Evolutionary conservation across 2,888 invertebrate genomes (phyloP).

Genomic region (Melipona bicolor): DNA sequence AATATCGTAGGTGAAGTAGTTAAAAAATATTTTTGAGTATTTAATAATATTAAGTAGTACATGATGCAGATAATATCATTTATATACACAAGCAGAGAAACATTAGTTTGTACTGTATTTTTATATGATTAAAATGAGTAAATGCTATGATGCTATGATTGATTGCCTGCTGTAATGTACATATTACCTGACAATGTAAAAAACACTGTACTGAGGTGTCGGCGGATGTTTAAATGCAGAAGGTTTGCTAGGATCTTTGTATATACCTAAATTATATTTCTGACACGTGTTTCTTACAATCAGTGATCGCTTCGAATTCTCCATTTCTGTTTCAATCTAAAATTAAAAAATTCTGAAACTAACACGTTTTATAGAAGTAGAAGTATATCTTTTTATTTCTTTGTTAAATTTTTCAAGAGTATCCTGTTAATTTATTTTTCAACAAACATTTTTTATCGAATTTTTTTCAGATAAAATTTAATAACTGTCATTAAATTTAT

Average conservation of each 20-base stretch:
- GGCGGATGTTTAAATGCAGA: constrained; percentile 83
- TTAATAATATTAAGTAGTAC: background rate
- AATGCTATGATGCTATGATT: no score
- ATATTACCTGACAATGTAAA: constrained; percentile 83
- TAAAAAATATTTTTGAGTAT: background rate
- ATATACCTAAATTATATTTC: constrained; percentile 82
- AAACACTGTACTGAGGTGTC: constrained; percentile 84
- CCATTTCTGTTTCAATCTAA: constrained; percentile 83
- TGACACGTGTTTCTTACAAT: constrained; percentile 79
- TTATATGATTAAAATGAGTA: no score
- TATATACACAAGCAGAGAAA: no score
- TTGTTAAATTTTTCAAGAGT: no score
- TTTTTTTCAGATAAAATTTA: background rate
- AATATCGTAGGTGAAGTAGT: background rate
- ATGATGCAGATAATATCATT: no score
- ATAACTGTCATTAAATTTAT: background rate
- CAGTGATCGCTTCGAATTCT: constrained; percentile 84
- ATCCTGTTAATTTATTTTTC: no score
- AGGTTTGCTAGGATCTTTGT: constrained; percentile 69
- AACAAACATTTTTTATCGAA: background rate
- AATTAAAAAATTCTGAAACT: constrained; percentile 21
- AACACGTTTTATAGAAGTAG: background rate
- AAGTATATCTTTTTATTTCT: background rate
- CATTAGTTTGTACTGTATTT: no score
- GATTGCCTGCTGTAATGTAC: no score